These are phyloP conservation scores for Drosophila pegasa DNA, from an alignment of 2,888 invertebrate species.

Conservation along the genomic window DNA sequence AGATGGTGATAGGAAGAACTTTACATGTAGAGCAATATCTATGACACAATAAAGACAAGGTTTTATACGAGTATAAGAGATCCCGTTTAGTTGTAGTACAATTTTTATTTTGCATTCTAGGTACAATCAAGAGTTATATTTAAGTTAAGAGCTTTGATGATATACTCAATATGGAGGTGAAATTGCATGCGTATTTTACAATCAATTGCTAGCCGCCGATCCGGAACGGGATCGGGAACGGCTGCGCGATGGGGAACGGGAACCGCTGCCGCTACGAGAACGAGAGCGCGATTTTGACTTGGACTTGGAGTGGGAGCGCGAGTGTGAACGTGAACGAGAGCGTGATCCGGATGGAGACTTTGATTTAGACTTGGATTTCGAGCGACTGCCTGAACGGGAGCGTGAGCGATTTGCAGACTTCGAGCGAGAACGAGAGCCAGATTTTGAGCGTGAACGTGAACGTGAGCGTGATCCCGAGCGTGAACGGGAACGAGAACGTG, in stretches of 20 bases:
- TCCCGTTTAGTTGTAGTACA: slow-evolving; percentile 10
- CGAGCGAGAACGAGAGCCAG: slow-evolving; percentile 52
- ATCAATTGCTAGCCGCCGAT: slow-evolving; percentile 64
- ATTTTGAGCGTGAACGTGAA: slow-evolving; percentile 66
- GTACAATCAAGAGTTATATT: neutral
- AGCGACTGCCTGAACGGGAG: slow-evolving; percentile 59
- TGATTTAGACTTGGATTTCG: slow-evolving; percentile 42
- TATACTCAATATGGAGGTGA: neutral
- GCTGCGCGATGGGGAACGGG: slow-evolving; percentile 62
- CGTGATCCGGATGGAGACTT: slow-evolving; percentile 39
- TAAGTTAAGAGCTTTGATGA: slow-evolving; percentile 8
- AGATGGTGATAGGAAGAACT: slow-evolving; percentile 1
- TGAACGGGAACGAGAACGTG: slow-evolving; percentile 30
- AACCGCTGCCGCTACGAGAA: slow-evolving; percentile 70
- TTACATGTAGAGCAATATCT: neutral
- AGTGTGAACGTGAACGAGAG: slow-evolving; percentile 60
- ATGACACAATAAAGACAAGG: slow-evolving; percentile 16
- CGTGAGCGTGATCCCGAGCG: slow-evolving; percentile 61
- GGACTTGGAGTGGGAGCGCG: slow-evolving; percentile 46
- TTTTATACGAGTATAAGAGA: neutral
- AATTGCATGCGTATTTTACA: neutral
- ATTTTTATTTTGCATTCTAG: slow-evolving; percentile 31
- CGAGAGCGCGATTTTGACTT: slow-evolving; percentile 52
- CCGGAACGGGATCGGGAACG: slow-evolving; percentile 58
- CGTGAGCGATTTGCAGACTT: slow-evolving; percentile 58